Percentiles rank a stretch among this genome's conserved stretches.
Conservation (phyloP, 1,140 invertebrate species). For the Lepidotrigona ventralis region DNA sequence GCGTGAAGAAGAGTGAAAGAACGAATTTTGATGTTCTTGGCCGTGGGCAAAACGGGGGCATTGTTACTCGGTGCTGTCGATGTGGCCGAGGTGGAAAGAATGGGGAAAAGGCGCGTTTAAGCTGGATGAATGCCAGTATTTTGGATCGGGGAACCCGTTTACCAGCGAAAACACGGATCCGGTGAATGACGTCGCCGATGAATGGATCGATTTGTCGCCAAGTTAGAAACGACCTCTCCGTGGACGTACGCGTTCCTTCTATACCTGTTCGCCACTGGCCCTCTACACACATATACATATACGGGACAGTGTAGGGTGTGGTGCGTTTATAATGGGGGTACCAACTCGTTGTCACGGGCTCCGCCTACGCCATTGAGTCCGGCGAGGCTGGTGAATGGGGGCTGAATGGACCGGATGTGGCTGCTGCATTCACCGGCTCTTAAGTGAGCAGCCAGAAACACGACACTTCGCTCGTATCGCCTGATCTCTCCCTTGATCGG, state of each 20-base stretch:
- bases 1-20: neutral
- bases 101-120: conserved; percentile 29
- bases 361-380: conserved; percentile 63
- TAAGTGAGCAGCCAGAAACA: conserved; percentile 75
- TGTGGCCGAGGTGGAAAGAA: neutral
- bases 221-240: conserved; percentile 37
- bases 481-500: conserved; percentile 56
- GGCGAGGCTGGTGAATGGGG: conserved; percentile 48
- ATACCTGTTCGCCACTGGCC: conserved; percentile 22
- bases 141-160: conserved; percentile 67
- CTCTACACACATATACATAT: neutral
- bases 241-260: conserved; percentile 6
- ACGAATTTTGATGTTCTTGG: neutral
- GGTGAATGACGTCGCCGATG: conserved; percentile 62
- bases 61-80: neutral
- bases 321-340: conserved; percentile 57
- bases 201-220: conserved; percentile 73
- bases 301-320: conserved; percentile 41
- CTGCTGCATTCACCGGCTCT: conserved; percentile 64
- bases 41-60: conserved; percentile 17
- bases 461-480: conserved; percentile 66
- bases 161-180: conserved; percentile 65
- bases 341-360: conserved; percentile 60
- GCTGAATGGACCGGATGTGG: conserved; percentile 74
- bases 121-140: conserved; percentile 62